phyloP scores from a whole-genome alignment of 1,140 invertebrate genomes.

The Pomacea maculata region DNA sequence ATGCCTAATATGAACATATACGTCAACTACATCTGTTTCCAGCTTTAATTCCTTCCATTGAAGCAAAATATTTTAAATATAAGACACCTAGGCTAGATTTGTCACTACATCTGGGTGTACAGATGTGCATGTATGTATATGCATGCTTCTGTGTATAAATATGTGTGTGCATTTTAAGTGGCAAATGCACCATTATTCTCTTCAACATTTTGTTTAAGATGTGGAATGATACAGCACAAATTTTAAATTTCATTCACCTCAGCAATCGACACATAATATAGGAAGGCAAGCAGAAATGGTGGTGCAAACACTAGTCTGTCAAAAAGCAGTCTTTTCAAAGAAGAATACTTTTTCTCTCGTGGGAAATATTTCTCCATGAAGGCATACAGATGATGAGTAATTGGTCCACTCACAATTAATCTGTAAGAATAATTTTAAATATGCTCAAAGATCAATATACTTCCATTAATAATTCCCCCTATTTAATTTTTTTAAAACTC shows the following conservation, averaged over 20 bases:
- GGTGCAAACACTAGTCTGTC: slow-evolving; percentile 57
- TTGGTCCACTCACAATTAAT: slow-evolving; percentile 52
- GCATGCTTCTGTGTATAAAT: no score
- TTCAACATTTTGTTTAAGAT: no score
- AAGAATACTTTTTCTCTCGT: slow-evolving; percentile 36
- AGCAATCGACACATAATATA: slow-evolving; percentile 53
- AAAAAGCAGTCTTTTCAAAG: slow-evolving; percentile 50
- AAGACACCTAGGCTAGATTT: no score
- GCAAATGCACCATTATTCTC: no score
- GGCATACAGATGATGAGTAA: slow-evolving; percentile 56
- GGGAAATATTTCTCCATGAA: slow-evolving; percentile 49
- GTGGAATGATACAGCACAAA: no score
- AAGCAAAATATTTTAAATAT: no score
- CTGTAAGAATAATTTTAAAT: slow-evolving; percentile 35
- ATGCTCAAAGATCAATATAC: background rate
- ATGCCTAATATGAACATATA: no score
- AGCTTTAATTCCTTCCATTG: no score
- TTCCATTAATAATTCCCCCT: background rate
- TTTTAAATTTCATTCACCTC: slow-evolving; percentile 41
- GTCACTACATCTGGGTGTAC: no score
- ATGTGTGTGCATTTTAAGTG: no score
- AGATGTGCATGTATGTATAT: no score
- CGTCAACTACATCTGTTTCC: no score
- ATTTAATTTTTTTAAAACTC: background rate
- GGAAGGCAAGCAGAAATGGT: slow-evolving; percentile 53